Conservation (phyloP, 2,113 vertebrate genomes). For the Hiodon tergisus region DNA sequence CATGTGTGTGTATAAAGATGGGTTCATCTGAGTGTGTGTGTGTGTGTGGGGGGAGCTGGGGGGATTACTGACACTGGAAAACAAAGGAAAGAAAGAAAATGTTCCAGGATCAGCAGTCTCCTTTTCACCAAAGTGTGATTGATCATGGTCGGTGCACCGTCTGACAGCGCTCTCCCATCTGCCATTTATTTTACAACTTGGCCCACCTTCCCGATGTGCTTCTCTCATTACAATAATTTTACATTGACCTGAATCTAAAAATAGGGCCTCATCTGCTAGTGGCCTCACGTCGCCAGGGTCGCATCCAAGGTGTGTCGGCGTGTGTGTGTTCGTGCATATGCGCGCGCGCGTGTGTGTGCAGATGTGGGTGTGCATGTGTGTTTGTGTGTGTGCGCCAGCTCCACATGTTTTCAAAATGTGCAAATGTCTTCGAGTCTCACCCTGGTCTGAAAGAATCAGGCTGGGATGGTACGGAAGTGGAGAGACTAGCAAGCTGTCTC, state of each 20-base stretch:
- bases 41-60: no score
- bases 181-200: not conserved
- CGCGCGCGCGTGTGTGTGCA: not conserved
- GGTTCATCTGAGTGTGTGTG: no score
- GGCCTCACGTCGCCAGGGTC: no score
- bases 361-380: slow-evolving; percentile 18
- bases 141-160: not conserved
- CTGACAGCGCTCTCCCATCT: slow-evolving; percentile 3
- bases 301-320: no score
- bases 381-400: slow-evolving; percentile 51
- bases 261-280: not conserved
- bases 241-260: slow-evolving; percentile 12
- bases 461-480: slow-evolving; percentile 15
- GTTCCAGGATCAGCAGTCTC: no score
- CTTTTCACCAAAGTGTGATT: not conserved
- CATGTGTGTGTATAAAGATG: no score
- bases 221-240: not conserved
- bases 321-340: no score
- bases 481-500: not conserved
- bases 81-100: no score
- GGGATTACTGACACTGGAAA: no score
- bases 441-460: slow-evolving; percentile 41
- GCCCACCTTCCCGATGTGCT: not conserved
- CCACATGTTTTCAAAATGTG: slow-evolving; percentile 69
- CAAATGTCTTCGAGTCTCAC: slow-evolving; percentile 55